Evolutionary conservation across 2,888 invertebrate species (phyloP).

Genomic region (Mechanitis mazaeus): DNA sequence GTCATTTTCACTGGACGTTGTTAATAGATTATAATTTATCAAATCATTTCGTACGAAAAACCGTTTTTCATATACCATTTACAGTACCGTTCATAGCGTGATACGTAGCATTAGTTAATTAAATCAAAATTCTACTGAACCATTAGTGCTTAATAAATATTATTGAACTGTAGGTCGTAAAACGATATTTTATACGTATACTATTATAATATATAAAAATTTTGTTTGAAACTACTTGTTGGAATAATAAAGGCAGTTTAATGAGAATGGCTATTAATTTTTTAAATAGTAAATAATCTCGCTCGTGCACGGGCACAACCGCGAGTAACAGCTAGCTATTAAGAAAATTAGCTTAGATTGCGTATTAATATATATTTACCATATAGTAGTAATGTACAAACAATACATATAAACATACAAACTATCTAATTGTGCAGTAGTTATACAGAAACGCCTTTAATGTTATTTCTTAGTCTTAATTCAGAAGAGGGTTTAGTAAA

Average conservation of each 20-base stretch:
- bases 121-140: constrained; percentile 11
- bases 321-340: too few species aligned
- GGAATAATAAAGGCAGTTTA: too few species aligned
- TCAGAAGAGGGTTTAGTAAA: neutral
- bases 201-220: too few species aligned
- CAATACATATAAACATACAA: too few species aligned
- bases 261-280: too few species aligned
- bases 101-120: constrained; percentile 28
- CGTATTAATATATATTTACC: too few species aligned
- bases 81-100: constrained; percentile 26
- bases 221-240: too few species aligned
- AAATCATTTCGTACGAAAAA: constrained; percentile 19
- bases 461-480: neutral
- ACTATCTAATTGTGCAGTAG: too few species aligned
- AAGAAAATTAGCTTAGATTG: too few species aligned
- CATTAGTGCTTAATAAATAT: neutral
- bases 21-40: neutral
- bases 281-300: too few species aligned
- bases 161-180: neutral
- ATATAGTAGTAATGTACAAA: too few species aligned
- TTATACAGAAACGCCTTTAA: neutral
- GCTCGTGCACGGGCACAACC: too few species aligned
- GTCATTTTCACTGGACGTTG: neutral
- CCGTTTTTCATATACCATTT: constrained; percentile 21
- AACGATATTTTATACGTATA: neutral